phyloP scores from a whole-genome alignment of 2,797 vertebrate species.

The Enteromius radiatus region DNA sequence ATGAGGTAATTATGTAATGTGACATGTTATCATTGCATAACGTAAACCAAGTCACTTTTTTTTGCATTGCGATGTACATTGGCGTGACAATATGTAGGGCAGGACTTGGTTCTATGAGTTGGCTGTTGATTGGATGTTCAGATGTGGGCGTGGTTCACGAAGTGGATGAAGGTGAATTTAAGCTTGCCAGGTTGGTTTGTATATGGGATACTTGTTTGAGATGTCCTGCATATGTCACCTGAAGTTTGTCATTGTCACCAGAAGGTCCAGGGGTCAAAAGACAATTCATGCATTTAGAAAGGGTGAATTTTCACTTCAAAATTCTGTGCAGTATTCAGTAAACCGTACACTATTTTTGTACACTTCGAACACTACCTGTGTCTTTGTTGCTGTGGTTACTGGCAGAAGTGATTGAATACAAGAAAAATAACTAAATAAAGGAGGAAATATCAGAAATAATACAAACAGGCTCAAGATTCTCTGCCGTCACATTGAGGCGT shows the following conservation, averaged over 20 bases:
- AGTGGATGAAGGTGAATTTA: no score
- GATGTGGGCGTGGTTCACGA: neutral
- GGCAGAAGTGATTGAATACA: conserved; percentile 18
- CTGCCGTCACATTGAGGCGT: conserved; percentile 10
- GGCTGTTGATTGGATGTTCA: neutral
- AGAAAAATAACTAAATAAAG: neutral
- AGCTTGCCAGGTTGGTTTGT: neutral
- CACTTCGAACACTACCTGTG: neutral
- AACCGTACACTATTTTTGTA: neutral
- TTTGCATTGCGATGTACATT: no score
- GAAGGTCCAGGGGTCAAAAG: neutral
- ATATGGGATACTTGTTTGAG: no score
- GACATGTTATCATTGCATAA: no score
- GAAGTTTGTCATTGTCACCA: neutral
- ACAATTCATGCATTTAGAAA: neutral
- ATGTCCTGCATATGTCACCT: neutral
- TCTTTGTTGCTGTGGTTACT: conserved; percentile 20
- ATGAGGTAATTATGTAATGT: neutral
- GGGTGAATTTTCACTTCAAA: neutral
- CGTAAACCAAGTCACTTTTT: no score
- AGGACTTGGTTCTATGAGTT: no score
- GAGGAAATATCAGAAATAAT: neutral
- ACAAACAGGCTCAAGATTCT: conserved; percentile 15
- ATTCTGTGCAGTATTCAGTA: neutral
- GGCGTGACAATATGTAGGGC: no score